These are phyloP conservation scores for Cephalopterus ornatus DNA, from an alignment of 2,113 vertebrate species.

Conservation along the genomic window DNA sequence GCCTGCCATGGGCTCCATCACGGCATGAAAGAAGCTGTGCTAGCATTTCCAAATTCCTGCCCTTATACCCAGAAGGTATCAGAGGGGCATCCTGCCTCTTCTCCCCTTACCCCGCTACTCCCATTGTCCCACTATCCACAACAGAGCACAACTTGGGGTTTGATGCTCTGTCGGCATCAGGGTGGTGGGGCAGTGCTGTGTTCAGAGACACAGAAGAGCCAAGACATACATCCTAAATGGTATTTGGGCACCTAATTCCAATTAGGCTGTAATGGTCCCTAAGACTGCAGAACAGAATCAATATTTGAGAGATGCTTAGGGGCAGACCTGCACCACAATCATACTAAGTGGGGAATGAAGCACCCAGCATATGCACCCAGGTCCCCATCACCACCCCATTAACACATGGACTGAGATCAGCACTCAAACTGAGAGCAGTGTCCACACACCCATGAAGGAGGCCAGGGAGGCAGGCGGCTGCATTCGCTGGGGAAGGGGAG, in stretches of 20 bases:
- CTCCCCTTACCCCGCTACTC: neutral
- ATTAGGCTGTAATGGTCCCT: neutral
- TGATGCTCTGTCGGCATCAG: neutral
- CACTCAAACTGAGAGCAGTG: too few species aligned
- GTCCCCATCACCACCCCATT: neutral
- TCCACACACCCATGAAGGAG: too few species aligned
- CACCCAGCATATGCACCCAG: neutral
- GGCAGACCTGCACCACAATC: neutral
- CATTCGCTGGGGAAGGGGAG: too few species aligned
- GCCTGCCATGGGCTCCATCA: neutral
- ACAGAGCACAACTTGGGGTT: too few species aligned
- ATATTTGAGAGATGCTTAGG: neutral
- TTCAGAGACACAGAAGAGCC: neutral
- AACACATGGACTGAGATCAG: too few species aligned
- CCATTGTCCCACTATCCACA: neutral
- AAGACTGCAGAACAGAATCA: neutral
- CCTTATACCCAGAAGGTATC: neutral
- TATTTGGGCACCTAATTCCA: neutral
- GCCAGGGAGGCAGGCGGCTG: too few species aligned
- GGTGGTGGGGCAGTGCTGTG: neutral
- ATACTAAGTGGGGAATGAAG: neutral
- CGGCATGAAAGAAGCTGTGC: fast-evolving
- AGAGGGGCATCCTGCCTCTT: neutral
- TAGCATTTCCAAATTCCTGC: neutral
- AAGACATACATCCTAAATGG: neutral